Base-by-base conservation (phyloP, 2,888 invertebrate species). In the Sarcophaga variegata region DNA sequence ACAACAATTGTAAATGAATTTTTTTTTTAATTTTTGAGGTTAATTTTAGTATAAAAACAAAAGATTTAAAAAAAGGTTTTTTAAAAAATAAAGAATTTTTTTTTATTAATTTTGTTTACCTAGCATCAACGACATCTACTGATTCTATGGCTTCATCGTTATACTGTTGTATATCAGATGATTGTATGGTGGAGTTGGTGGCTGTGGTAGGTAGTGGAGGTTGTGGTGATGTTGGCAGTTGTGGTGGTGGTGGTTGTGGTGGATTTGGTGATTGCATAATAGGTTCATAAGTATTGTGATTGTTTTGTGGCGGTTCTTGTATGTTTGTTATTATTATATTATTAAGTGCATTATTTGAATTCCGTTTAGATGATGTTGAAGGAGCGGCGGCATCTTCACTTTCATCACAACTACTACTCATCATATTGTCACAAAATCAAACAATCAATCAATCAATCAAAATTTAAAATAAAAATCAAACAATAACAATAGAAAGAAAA, bases 111-210 rank as follows among this genome's bases (percentile, higher is more conserved):
- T 80, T 49, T 27, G 81, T 83, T 93, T 93, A 93, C 92, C 92
- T 93, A 93, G 89, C 88, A 90, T 93, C 93, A 90, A 91, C 90
- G 80, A 91, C 92, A 90, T 92, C 93, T 92, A 91, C 88, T 81
- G 92, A 90, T 89, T 91, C 91, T 90, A 91, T 90, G 91, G 91
- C 91, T 82, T 89, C 89, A 88, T 88, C 89, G 84, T 88, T 89
- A 88, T 90, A 88, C 87, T 90, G 88, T 89, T 88, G 88, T 89
- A 89, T 90, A 89, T 90, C 90, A 81, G 91, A 90, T 86, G 91
- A 90, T 89, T 89, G 90, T 89, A 89, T 89, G 78, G 88, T 88
- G 88, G 88, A 88, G 87, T 90, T 90, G 89, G 90, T 91, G 91
- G 88, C 88, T 88, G 90, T 90, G 91, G 91, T 90, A 83, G 91